Evolutionary conservation across 2,888 invertebrate species (phyloP), one percentile per base, ranked within the genome.

Genomic region (Aethes cnicana): DNA sequence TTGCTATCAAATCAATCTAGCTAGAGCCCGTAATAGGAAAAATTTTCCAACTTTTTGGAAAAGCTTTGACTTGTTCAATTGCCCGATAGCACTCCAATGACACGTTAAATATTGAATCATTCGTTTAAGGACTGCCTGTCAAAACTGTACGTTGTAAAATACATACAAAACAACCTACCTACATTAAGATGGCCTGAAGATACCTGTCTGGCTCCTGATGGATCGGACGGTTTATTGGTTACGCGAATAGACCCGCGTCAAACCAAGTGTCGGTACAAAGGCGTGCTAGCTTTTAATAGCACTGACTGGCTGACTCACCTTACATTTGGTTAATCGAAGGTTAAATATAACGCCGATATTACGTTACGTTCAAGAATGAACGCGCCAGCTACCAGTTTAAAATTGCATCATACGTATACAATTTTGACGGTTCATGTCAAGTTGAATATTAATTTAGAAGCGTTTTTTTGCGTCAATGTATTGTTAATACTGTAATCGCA

Each of bases 291-390:
- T 84, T 77, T 65, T 76, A 81, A 80, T 86, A 86, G 78, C 69
- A 47, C 68, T 59, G 63, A 62, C 63, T 62, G 67, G 61, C 69
- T 86, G 87, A 87, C 73, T 88, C 87, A 86, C 68, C 63, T 56
- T 66, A 66, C 81, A 79, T 84, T 84, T 73, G 74, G 77, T 76
- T 81, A 83, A 87, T 84, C 81, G 84, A 84, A 80, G 77, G 74
- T 79, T 84, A 80, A 77, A 80, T 77, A 72, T 78, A 78, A 68
- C 72, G 56, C 54, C 58, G 59, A 63, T 62, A 68, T 74, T 74
- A 66, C 70, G 64, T 62, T 60, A 59, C 63, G 65, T 68, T 65
- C 66, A 57, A 48, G 49, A 54, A 43, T 43, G 42, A 54, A 42
- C 42, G 42, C 12, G 26, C 23, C 17, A 30, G 20, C 33, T 30